These are phyloP conservation scores for Psylliodes chrysocephalus DNA, from an alignment of 2,888 invertebrate species.

Conservation along the genomic window DNA sequence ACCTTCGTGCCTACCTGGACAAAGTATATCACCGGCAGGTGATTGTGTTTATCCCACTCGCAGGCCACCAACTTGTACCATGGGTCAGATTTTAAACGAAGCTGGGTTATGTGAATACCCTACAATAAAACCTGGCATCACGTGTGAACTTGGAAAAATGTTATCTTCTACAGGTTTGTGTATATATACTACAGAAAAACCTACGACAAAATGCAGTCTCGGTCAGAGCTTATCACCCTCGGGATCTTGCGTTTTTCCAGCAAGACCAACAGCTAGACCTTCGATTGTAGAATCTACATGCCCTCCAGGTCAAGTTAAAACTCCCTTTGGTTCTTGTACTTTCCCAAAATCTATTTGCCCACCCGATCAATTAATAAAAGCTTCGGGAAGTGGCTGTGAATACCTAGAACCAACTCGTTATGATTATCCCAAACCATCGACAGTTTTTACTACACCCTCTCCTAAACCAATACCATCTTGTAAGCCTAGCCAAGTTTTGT, in stretches of 20 bases:
- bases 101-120: background rate
- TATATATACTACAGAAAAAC: no score
- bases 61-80: background rate
- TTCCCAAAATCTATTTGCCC: slow-evolving; percentile 28
- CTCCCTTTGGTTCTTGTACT: slow-evolving; percentile 39
- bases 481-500: slow-evolving; percentile 30
- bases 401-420: slow-evolving; percentile 31
- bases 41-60: slow-evolving; percentile 33
- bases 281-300: slow-evolving; percentile 30
- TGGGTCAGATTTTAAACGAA: no score
- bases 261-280: no score
- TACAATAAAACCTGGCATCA: no score
- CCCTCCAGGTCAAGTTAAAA: slow-evolving; percentile 42
- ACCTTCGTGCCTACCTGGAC: slow-evolving; percentile 34
- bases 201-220: no score
- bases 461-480: slow-evolving; percentile 30
- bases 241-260: slow-evolving; percentile 40
- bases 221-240: slow-evolving; percentile 32
- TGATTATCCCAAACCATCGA: no score
- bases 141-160: no score
- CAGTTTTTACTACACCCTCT: slow-evolving; percentile 10
- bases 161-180: no score
- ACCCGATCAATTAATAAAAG: slow-evolving; percentile 29
- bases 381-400: slow-evolving; percentile 34
- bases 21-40: slow-evolving; percentile 35